Percentiles rank a stretch among this genome's conserved stretches.
Evolutionary conservation across 2,888 invertebrate genomes (phyloP).

Genomic region (Andrena praecox): DNA sequence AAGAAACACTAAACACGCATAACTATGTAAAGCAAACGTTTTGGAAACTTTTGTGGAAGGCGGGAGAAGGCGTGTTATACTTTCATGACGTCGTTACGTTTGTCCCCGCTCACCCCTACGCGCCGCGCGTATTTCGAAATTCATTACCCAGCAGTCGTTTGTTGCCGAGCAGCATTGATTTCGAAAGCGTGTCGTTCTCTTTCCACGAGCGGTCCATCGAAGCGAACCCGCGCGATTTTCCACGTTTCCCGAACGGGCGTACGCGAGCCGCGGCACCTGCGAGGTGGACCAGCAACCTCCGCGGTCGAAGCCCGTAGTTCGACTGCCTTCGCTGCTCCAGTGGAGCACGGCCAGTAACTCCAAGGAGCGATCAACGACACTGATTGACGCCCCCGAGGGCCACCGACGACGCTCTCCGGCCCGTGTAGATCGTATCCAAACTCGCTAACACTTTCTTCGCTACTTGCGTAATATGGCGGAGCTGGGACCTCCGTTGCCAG

Average conservation of each 20-base stretch:
- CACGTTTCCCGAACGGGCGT: constrained; percentile 13
- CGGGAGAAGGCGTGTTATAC: too few species aligned
- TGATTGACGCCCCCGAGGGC: constrained; percentile 45
- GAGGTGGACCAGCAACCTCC: constrained; percentile 63
- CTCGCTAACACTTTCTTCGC: background rate
- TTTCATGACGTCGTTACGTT: too few species aligned
- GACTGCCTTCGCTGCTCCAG: constrained; percentile 72
- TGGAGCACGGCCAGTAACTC: constrained; percentile 39
- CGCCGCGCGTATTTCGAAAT: background rate
- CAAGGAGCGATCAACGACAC: constrained; percentile 45
- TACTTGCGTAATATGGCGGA: background rate
- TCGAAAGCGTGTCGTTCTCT: constrained; percentile 58
- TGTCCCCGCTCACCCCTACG: background rate
- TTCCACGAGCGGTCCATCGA: constrained; percentile 65
- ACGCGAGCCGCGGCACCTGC: constrained; percentile 26
- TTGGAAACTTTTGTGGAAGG: too few species aligned
- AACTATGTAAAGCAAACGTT: too few species aligned
- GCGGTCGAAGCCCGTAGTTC: constrained; percentile 75
- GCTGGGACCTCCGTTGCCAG: too few species aligned
- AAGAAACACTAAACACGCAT: too few species aligned
- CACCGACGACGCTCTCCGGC: background rate
- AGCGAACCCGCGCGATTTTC: constrained; percentile 8
- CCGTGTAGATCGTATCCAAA: background rate
- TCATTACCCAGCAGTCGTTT: constrained; percentile 70
- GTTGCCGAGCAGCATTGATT: constrained; percentile 61